Percentiles rank a stretch among this genome's conserved stretches.
phyloP scores from a whole-genome alignment of 2,797 vertebrate species.

The Phataginus tetradactyla region DNA sequence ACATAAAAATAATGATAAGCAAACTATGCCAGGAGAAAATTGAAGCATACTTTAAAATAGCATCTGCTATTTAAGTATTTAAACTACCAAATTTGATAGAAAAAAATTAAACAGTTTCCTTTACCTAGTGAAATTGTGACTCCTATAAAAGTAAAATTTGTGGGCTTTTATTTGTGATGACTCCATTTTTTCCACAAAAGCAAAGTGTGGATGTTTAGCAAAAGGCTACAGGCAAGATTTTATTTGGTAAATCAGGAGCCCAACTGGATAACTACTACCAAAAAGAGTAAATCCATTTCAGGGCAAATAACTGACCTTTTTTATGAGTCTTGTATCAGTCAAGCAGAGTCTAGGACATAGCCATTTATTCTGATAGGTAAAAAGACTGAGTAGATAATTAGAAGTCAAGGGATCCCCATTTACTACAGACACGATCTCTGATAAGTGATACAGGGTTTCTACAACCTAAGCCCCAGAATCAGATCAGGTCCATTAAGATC shows the following conservation, averaged over 20 bases:
- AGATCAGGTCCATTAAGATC: not conserved
- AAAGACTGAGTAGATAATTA: not conserved
- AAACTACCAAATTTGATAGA: not conserved
- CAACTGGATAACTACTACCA: not conserved
- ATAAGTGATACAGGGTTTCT: not conserved
- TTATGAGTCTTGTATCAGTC: not conserved
- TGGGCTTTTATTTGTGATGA: not conserved
- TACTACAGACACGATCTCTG: not conserved
- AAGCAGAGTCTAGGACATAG: not conserved
- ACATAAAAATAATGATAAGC: slow-evolving; percentile 21
- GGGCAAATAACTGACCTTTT: not conserved
- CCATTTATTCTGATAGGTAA: not conserved
- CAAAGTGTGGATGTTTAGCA: not conserved
- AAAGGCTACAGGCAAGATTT: not conserved
- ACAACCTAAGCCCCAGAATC: not conserved
- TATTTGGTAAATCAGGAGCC: not conserved
- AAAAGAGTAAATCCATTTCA: not conserved
- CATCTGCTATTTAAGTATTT: slow-evolving; percentile 21
- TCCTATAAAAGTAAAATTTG: not conserved
- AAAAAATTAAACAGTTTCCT: not conserved
- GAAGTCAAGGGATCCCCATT: not conserved
- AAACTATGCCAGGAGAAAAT: not conserved
- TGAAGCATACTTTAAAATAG: not conserved
- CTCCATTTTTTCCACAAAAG: not conserved
- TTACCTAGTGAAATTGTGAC: not conserved